A percentile compares a stretch with the other conserved stretches of the same genome.
phyloP scores from a whole-genome alignment of 2,113 vertebrate genomes.

The Fregata magnificens region DNA sequence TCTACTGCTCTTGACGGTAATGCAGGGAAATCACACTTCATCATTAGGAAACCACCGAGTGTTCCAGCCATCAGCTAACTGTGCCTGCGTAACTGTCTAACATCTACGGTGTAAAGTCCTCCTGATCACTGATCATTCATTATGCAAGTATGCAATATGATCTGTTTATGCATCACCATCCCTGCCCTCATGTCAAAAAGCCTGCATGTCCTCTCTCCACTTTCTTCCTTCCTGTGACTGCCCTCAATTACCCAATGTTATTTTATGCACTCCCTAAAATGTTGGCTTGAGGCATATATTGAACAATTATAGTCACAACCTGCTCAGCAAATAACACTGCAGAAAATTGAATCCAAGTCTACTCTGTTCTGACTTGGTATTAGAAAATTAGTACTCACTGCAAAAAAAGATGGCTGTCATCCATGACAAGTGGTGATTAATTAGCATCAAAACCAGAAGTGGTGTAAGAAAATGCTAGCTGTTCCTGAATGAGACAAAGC shows the following conservation, averaged over 20 bases:
- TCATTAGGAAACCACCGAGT: fast-evolving
- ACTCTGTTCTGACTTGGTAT: neutral
- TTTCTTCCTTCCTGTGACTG: neutral
- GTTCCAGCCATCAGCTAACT: neutral
- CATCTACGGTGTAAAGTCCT: neutral
- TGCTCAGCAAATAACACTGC: neutral
- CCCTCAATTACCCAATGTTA: neutral
- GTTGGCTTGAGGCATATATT: neutral
- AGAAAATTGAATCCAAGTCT: neutral
- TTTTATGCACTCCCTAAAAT: neutral
- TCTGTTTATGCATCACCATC: neutral
- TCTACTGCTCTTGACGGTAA: neutral
- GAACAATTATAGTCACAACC: neutral
- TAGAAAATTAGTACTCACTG: neutral
- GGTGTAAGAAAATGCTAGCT: neutral
- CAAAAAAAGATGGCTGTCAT: neutral
- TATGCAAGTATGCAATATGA: neutral
- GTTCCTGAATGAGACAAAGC: neutral
- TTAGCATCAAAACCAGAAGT: neutral
- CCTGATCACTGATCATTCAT: neutral
- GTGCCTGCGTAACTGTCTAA: neutral
- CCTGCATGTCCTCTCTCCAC: neutral
- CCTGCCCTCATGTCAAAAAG: neutral
- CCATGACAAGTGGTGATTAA: neutral
- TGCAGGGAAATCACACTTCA: neutral